Percentiles rank a stretch among this genome's conserved stretches.
These are phyloP conservation scores for Phania funesta DNA, from an alignment of 2,888 invertebrate genomes.

Conservation along the genomic window DNA sequence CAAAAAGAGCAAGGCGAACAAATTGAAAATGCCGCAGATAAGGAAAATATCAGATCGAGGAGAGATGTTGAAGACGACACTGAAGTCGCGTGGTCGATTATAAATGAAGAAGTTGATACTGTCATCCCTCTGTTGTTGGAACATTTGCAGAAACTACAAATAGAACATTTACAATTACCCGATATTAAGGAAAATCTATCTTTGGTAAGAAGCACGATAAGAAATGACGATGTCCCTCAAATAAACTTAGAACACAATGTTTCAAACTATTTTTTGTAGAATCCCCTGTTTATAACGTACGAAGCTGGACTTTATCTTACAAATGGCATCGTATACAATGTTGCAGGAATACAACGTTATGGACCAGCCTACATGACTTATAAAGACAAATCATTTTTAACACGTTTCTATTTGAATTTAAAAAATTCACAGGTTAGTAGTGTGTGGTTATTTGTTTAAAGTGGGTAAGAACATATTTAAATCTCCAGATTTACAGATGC, in stretches of 20 bases:
- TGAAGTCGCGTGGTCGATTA: constrained; percentile 77
- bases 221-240: neutral
- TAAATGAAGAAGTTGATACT: constrained; percentile 79
- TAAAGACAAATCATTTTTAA: constrained; percentile 76
- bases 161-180: constrained; percentile 76
- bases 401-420: constrained; percentile 76
- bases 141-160: constrained; percentile 75
- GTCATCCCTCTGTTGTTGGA: constrained; percentile 77
- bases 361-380: constrained; percentile 79
- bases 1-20: neutral
- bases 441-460: neutral
- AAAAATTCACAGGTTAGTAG: constrained; percentile 76
- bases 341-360: constrained; percentile 75
- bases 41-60: neutral
- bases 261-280: constrained; percentile 70
- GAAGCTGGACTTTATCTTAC: constrained; percentile 75
- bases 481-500: too few species aligned
- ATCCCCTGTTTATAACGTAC: constrained; percentile 77
- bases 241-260: neutral
- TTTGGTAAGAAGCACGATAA: constrained; percentile 72
- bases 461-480: neutral
- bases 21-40: neutral
- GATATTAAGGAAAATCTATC: constrained; percentile 77
- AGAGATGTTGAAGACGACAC: constrained; percentile 57
- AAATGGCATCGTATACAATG: constrained; percentile 78